Evolutionary conservation across 2,113 vertebrate genomes (phyloP), one percentile per base, ranked within the genome.

Genomic region (Paradisaea rubra): DNA sequence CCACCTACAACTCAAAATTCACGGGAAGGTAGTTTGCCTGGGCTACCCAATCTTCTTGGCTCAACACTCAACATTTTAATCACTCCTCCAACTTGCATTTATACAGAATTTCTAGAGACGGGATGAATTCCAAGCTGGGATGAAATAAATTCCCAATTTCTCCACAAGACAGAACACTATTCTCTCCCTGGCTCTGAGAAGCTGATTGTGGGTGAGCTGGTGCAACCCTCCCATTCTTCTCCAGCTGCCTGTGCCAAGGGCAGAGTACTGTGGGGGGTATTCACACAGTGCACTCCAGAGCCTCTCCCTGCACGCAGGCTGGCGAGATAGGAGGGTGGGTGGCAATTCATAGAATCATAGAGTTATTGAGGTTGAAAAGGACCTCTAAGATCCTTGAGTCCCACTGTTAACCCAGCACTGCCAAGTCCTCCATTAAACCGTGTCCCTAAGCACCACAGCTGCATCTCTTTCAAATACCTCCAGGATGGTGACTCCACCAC

Each of bases 181-280:
- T 95, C 93, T 94, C 65, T 95, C 52, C 31, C 50, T 2, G 2
- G 41, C 63, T 96, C 91, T 97, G 86, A 96, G 89, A 74, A 50
- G 73, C 49, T 76, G 81, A 96, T 94, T 97, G 94, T 95, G 96
- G 89, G 81, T 5, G 63, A 96, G 44, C 86, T 19, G 6, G 89
- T 94, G 76, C 70, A 95, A 79, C 77, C 54, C 89, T 94, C 81
- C 65, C 61, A 84, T 95, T 96, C 91, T 97, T 89, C 86, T 92
- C 77, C 33, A 24, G 73, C 83, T 93, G 91, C 73, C n/a, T 71
- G 77, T 91, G 89, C 89, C 61, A 45, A 86, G 81, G 65, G 83
- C 89, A 91, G 93, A 89, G 53, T 47, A 94, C 81, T 97, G 89
- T 81, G 89, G 53, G 61, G 80, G 57, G 53, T 65, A 92, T 93